Evolutionary conservation across 2,113 vertebrate species (phyloP).

Genomic region (Upupa epops): DNA sequence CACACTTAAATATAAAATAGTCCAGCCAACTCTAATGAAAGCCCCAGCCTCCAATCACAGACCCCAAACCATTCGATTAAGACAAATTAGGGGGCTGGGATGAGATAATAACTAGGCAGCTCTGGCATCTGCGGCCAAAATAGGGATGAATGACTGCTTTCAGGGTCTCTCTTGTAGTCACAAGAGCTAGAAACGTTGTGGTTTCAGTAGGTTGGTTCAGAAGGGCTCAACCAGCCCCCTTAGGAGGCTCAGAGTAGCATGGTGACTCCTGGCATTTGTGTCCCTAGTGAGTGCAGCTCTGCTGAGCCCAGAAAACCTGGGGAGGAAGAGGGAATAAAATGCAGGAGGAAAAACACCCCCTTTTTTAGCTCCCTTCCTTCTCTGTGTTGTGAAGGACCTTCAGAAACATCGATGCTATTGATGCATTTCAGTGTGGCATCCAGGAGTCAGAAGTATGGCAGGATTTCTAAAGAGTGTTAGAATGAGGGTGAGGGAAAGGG

Average conservation of each 20-base stretch:
- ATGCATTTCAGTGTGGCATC: not conserved
- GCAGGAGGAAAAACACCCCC: not conserved
- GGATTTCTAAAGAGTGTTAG: not conserved
- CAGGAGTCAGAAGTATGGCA: not conserved
- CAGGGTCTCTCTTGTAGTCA: not conserved
- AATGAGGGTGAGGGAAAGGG: not conserved
- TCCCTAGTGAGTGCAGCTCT: not conserved
- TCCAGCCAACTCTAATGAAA: not conserved
- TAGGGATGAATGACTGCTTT: not conserved
- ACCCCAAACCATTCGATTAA: not conserved
- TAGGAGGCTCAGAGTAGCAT: not conserved
- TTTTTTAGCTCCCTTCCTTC: not conserved
- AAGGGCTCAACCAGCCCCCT: not conserved
- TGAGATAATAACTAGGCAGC: not conserved
- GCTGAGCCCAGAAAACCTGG: not conserved
- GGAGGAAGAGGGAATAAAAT: not conserved
- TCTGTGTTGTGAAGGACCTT: not conserved
- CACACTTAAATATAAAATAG: not conserved
- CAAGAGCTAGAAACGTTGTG: not conserved
- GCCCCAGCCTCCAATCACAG: not conserved
- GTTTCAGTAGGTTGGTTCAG: not conserved
- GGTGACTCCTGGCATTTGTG: not conserved
- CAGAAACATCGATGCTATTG: not conserved
- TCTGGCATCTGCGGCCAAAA: not conserved
- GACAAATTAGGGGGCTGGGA: not conserved